A percentile compares a stretch with the other conserved stretches of the same genome.
Conservation (phyloP, 2,113 vertebrate species). For the Scolopax mira region DNA sequence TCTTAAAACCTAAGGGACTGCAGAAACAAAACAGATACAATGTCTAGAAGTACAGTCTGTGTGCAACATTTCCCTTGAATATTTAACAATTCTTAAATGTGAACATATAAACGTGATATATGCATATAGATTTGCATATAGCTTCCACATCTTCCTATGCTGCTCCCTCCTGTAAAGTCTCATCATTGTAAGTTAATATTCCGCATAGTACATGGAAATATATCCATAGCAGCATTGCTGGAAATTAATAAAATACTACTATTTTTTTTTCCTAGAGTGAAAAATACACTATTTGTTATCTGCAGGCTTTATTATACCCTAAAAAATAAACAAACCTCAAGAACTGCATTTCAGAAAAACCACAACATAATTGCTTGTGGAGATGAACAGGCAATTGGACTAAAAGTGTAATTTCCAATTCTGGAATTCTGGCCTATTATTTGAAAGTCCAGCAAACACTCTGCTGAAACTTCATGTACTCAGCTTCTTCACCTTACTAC, state of each 20-base stretch:
- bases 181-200: conserved; percentile 4
- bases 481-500: neutral
- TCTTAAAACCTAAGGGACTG: neutral
- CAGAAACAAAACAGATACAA: neutral
- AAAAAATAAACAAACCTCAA: neutral
- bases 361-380: neutral
- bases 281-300: neutral
- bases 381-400: neutral
- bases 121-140: neutral
- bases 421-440: neutral
- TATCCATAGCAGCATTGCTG: neutral
- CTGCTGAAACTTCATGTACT: neutral
- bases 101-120: neutral
- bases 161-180: conserved; percentile 7
- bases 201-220: neutral
- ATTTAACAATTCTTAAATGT: neutral
- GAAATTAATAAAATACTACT: neutral
- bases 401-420: neutral
- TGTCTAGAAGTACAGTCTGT: neutral
- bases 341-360: conserved; percentile 19
- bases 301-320: conserved; percentile 17
- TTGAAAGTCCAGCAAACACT: neutral
- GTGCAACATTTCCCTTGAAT: neutral
- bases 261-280: neutral
- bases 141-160: neutral